Percentiles rank a stretch among this genome's conserved stretches.
Conservation (phyloP, 1,140 invertebrate species). For the Hesperophylax magnus region DNA sequence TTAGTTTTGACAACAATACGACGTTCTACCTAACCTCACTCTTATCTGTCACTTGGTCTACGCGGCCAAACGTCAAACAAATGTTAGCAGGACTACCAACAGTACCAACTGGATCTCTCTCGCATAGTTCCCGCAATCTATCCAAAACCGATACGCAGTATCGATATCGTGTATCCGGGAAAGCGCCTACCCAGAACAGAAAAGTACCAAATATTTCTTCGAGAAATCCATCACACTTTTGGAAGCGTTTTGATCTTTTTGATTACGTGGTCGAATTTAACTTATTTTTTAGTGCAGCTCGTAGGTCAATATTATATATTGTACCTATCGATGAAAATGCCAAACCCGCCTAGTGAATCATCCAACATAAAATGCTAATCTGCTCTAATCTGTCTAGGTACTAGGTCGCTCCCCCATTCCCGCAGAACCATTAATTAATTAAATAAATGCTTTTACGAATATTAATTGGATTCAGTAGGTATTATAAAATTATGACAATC, state of each 20-base stretch:
- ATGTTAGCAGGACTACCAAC: slow-evolving; percentile 11
- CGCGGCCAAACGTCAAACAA: slow-evolving; percentile 11
- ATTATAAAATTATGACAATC: background rate
- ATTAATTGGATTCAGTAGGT: background rate
- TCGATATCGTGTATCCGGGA: background rate
- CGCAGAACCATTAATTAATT: background rate
- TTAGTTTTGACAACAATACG: slow-evolving; percentile 18
- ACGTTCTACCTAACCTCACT: slow-evolving; percentile 38
- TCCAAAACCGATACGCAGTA: background rate
- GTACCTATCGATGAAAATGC: slow-evolving; percentile 21
- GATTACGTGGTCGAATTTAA: background rate
- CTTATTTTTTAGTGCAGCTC: background rate
- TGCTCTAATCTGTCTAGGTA: background rate
- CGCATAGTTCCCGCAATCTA: background rate
- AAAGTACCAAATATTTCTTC: background rate
- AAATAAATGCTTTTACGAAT: background rate
- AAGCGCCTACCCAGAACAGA: background rate
- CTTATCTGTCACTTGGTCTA: slow-evolving; percentile 30
- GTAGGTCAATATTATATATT: slow-evolving; percentile 14
- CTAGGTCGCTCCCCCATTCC: background rate
- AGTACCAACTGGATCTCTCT: slow-evolving; percentile 16
- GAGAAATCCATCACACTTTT: background rate
- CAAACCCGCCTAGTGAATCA: slow-evolving; percentile 1
- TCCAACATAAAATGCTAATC: slow-evolving; percentile 9
- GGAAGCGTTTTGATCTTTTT: background rate